These are phyloP conservation scores for Metacarcinus magister DNA, from an alignment of 2,888 invertebrate species.

Conservation along the genomic window DNA sequence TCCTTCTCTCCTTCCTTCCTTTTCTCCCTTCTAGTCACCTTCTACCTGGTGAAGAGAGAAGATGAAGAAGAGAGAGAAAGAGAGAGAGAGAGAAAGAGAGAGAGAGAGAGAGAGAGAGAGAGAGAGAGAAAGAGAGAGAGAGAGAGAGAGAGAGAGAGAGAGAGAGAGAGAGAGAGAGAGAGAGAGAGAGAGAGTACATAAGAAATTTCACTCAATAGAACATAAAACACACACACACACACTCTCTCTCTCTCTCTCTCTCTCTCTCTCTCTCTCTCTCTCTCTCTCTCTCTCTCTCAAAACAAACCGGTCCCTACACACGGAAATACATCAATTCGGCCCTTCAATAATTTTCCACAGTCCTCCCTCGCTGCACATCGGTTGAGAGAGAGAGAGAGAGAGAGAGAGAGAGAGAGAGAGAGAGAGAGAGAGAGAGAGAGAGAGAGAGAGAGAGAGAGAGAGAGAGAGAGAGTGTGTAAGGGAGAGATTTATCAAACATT, in stretches of 20 bases:
- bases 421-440: background rate
- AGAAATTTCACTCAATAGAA: background rate
- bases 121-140: background rate
- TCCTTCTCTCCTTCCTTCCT: background rate
- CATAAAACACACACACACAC: background rate
- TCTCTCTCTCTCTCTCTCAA: background rate
- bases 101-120: conserved; percentile 10
- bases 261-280: background rate
- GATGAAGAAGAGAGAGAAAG: background rate
- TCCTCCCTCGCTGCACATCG: background rate
- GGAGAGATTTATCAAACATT: background rate
- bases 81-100: background rate
- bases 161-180: background rate
- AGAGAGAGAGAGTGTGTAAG: background rate
- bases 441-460: conserved; percentile 14
- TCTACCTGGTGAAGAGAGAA: background rate
- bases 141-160: background rate
- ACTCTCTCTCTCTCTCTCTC: conserved; percentile 26
- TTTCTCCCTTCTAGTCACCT: background rate
- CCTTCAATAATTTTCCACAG: conserved; percentile 9
- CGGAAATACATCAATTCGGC: no score
- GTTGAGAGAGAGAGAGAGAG: background rate
- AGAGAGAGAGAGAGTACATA: background rate
- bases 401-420: background rate
- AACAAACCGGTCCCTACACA: background rate